A percentile compares a stretch with the other conserved stretches of the same genome.
These are phyloP conservation scores for Dicranocentrus wangi DNA, from an alignment of 2,888 invertebrate species.

Conservation along the genomic window DNA sequence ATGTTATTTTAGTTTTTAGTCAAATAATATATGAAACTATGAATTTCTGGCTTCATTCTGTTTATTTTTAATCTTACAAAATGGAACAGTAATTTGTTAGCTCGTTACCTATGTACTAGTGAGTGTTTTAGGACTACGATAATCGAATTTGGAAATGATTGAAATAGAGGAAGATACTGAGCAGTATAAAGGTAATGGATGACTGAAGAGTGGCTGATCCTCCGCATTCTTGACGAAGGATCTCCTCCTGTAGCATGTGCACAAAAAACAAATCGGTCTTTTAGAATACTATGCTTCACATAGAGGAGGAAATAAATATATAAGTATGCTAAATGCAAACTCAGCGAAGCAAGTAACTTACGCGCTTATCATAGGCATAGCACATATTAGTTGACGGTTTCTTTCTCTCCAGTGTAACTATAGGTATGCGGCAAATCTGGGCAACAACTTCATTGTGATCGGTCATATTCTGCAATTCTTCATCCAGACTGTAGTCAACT, in stretches of 20 bases:
- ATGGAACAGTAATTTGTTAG: slow-evolving; percentile 23
- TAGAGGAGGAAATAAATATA: background rate
- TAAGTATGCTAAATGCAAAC: too few relatives aligned
- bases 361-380: slow-evolving; percentile 62
- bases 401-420: slow-evolving; percentile 59
- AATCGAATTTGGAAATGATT: slow-evolving; percentile 42
- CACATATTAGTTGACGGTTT: slow-evolving; percentile 59
- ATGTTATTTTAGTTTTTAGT: background rate
- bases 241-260: slow-evolving; percentile 54
- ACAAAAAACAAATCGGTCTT: background rate
- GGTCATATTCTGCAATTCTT: slow-evolving; percentile 63
- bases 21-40: slow-evolving; percentile 26
- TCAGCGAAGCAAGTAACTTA: slow-evolving; percentile 38
- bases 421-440: slow-evolving; percentile 65
- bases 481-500: slow-evolving; percentile 63
- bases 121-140: slow-evolving; percentile 42
- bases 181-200: slow-evolving; percentile 52
- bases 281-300: too few relatives aligned
- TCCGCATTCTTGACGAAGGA: slow-evolving; percentile 60
- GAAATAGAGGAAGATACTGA: slow-evolving; percentile 59
- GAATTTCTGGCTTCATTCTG: slow-evolving; percentile 27
- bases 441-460: slow-evolving; percentile 63
- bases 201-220: slow-evolving; percentile 41
- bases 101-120: background rate
- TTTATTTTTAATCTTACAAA: background rate